phyloP scores from a whole-genome alignment of 2,888 invertebrate species.

The Aricia artaxerxes region DNA sequence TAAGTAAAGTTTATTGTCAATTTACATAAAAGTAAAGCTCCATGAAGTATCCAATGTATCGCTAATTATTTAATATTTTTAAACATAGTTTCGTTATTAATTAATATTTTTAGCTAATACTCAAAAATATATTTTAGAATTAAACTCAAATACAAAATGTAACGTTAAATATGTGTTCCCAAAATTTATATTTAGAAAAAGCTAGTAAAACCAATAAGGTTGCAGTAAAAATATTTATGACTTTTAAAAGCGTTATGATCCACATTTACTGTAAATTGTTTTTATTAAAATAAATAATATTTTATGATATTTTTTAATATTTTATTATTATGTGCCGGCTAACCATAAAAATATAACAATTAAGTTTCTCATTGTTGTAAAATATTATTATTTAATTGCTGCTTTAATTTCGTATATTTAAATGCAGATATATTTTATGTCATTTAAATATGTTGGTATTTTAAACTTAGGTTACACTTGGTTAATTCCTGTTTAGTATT shows the following conservation, averaged over 20 bases:
- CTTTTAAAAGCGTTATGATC: neutral
- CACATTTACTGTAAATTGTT: neutral
- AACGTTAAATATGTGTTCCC: neutral
- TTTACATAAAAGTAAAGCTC: neutral
- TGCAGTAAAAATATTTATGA: neutral
- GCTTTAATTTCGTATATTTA: neutral
- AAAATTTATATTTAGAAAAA: neutral
- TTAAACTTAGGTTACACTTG: neutral
- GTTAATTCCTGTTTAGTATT: neutral
- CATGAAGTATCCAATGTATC: neutral
- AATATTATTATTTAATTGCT: conserved; percentile 4
- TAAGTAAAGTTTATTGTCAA: neutral
- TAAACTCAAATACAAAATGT: neutral
- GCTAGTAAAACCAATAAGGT: neutral
- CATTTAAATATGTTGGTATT: neutral
- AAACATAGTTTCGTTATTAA: neutral
- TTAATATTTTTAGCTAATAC: neutral
- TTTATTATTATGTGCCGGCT: neutral
- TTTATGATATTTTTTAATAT: neutral
- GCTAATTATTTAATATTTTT: neutral
- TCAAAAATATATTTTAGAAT: neutral
- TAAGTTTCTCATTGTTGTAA: conserved; percentile 4
- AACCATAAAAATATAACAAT: neutral
- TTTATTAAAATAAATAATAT: neutral
- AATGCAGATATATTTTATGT: neutral